Base-by-base conservation (phyloP, 2,797 vertebrate genomes). In the Amblyraja radiata region DNA sequence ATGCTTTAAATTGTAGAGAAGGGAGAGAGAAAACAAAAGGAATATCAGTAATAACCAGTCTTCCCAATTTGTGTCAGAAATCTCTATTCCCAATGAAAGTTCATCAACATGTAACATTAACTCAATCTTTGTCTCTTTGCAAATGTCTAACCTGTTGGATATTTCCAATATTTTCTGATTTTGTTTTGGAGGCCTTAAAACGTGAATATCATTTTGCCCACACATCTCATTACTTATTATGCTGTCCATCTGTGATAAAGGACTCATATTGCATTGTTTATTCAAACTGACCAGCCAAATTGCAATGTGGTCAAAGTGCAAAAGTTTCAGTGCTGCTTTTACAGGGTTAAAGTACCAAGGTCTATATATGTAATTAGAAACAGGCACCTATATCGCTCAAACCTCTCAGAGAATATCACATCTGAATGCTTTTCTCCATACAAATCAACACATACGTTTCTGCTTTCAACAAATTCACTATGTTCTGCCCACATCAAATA, bases 381-480 rank as follows among this genome's bases (percentile, higher is more conserved):
- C 90, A 92, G 23, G 71, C n/a, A 68, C 88, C 23, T 36, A 18
- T 39, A n/a, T 23, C 1, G 39, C 90, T 76, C 39, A 92, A 54
- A 92, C 39, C 11, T 92, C 76, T 16, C 23, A 14, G 39, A 74
- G 90, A 71, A 76, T 91, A 54, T 54, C 39, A 92, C 71, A 92
- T 92, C 90, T 76, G 90, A 92, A 76, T 92, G 46, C 13, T 28
- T 92, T 92, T 76, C 90, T 92, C 90, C 90, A 25, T 76, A 54
- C 90, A 73, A 92, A 76, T 92, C 39, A 58, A 21, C 46, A 92
- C 68, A 92, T 71, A 92, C 73, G 90, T 92, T 92, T 92, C 90
- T 92, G 71, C 58, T 92, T 92, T 54, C 28, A 92, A 92, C 11
- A 92, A 92, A 92, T 28, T 16, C 90, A 13, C 65, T 74, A 92